Evolutionary conservation across 2,113 vertebrate genomes (phyloP), one percentile per base, ranked within the genome.

Genomic region (Nematolebias whitei): DNA sequence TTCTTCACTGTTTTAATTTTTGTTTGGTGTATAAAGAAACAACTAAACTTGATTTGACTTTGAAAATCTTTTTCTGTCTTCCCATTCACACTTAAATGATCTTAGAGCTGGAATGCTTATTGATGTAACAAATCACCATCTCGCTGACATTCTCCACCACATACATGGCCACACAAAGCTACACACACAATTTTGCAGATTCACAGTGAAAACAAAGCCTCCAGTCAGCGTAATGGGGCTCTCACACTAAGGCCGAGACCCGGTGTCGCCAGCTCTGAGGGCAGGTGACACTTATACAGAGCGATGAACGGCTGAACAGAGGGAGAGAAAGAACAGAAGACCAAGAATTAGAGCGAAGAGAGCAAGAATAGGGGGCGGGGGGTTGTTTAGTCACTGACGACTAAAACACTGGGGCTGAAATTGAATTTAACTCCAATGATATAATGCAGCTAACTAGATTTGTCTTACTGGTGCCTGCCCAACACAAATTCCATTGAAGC

Each of bases 401-500:
- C 80, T 88, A 77, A 87, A 90, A 88, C 80, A 85, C 79, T 85
- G 73, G 35, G 76, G 62, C 61, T 74, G 58, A 88, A 92, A 93
- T 92, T 92, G 78, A 90, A 93, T 93, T 92, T 89, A 61, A 66
- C 67, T 71, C 80, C 88, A 76, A 86, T 89, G 81, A 87, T 86
- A 91, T 90, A 89, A 91, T 89, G 87, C 88, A 78, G 83, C 78
- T 92, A 90, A 92, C 83, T 85, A 71, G 87, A 90, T 93, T 93
- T 90, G 80, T 41, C 80, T 92, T 85, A 90, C 91, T 92, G 89
- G 88, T 92, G 89, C 86, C 86, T 87, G 88, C 83, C 90, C 81
- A 91, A 91, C 89, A 87, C 89, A 91, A 91, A 92, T 92, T 92
- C 86, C 86, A 91, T 90, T 92, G 90, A 88, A 89, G 90, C 88